Evolutionary conservation across 92 coral and sea anemone genomes (phyloP), one percentile per base, ranked within the genome.

Genomic region (Isaurus tuberculatus): DNA sequence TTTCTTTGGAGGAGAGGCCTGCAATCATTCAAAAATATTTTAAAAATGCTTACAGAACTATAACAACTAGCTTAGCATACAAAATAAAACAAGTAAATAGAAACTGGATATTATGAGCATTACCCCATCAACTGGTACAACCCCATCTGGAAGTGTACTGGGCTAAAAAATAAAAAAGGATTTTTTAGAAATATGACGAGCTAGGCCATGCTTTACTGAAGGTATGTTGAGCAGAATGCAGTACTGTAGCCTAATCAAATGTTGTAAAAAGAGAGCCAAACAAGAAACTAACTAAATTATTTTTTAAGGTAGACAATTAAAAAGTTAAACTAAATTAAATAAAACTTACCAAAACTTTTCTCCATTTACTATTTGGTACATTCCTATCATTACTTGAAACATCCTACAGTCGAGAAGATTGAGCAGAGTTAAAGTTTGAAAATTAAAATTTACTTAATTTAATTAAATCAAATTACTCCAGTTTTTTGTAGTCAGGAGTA

Each of bases 1-100:
- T 75, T 81, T 89, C 87, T 89, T 89, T 42, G 97, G 94, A 11
- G 97, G 97, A 26, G 97, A 88, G 68, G 73, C 94, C 94, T 89
- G 57, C 34, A 67, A 73, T 65, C 17, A 53, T 31, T 1, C 20
- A 65, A n/a, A 64, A 33, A 5, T 65, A 28, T 13, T 66, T 31
- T 20, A 71, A 71, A 3, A 9, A 71, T 71, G 29, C 22, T 36
- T 2, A 8, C 8, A 19, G 8, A 69, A 69, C 6, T n/a, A 14
- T 51, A 51, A n/a, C n/a, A 51, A 51, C 11, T n/a, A n/a, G 64
- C 3, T 55, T 22, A 61, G 32, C 67, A n/a, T 23, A 61, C 0
- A 20, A 9, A 22, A 61, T 27, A 61, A 23, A 61, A 23, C 13
- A n/a, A 61, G 4, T 25, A 23, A 16, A 3, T 26, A 64, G 28